A percentile compares a stretch with the other conserved stretches of the same genome.
These are phyloP conservation scores for Xiphias gladius DNA, from an alignment of 2,113 vertebrate species.

Conservation along the genomic window DNA sequence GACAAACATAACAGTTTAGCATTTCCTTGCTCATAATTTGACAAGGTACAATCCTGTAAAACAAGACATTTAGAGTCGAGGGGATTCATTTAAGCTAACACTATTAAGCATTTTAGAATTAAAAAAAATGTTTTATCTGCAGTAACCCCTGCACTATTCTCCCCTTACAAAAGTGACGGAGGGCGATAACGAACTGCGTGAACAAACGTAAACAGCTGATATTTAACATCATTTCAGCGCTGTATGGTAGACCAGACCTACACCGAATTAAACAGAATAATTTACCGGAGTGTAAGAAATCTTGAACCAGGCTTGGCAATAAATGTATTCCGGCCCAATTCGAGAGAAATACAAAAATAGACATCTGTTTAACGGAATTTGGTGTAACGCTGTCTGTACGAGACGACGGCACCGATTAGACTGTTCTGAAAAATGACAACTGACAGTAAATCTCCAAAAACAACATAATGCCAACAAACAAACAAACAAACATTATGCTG, in stretches of 20 bases:
- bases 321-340: rapidly evolving
- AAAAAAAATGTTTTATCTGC: not conserved
- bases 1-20: not conserved
- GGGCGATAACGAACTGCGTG: not conserved
- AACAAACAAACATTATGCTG: not conserved
- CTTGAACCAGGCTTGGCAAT: rapidly evolving
- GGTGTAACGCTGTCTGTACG: not conserved
- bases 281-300: rapidly evolving
- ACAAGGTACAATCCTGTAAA: not conserved
- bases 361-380: not conserved
- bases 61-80: not conserved
- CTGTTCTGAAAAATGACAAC: not conserved
- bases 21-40: not conserved
- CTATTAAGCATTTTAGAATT: not conserved
- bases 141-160: not conserved
- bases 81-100: not conserved
- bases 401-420: not conserved
- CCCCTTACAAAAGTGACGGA: not conserved
- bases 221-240: not conserved
- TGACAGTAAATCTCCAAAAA: not conserved
- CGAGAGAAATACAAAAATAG: not conserved
- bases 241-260: not conserved
- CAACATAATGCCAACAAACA: not conserved
- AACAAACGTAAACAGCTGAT: not conserved
- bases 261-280: not conserved